phyloP scores from a whole-genome alignment of 2,113 vertebrate genomes.

The Manacus vitellinus region DNA sequence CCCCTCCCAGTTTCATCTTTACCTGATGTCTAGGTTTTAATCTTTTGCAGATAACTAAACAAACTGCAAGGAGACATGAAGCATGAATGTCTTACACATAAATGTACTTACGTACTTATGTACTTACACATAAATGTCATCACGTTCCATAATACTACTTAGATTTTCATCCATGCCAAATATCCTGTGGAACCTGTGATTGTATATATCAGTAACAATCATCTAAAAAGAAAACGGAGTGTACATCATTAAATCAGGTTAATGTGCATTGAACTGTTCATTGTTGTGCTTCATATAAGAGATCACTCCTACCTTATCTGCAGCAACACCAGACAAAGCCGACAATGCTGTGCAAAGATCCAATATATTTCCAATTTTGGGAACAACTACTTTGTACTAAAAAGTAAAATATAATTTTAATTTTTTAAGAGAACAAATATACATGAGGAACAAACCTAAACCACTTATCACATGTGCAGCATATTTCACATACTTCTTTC shows the following conservation, averaged over 20 bases:
- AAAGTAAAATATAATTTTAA: constrained; percentile 25
- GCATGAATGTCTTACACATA: constrained; percentile 87
- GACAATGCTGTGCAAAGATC: constrained; percentile 94
- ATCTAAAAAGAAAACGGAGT: constrained; percentile 75
- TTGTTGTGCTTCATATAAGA: neutral
- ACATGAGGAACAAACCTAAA: neutral
- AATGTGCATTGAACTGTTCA: neutral
- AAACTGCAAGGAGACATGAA: neutral
- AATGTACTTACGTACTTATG: constrained; percentile 71
- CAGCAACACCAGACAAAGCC: constrained; percentile 84
- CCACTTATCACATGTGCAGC: neutral
- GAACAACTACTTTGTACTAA: constrained; percentile 97
- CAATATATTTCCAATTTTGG: constrained; percentile 96
- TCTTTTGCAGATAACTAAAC: neutral
- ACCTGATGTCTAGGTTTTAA: neutral
- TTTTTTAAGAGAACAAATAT: neutral
- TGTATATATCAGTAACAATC: constrained; percentile 98
- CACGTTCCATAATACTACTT: constrained; percentile 98
- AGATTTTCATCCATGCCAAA: constrained; percentile 96
- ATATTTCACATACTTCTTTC: neutral
- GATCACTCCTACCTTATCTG: constrained; percentile 87
- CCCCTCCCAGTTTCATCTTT: neutral
- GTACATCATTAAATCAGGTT: constrained; percentile 11
- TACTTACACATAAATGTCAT: constrained; percentile 98
- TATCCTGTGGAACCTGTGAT: constrained; percentile 98